These are phyloP conservation scores for Spea multiplicata DNA, from an alignment of 2,113 vertebrate species.

Conservation along the genomic window DNA sequence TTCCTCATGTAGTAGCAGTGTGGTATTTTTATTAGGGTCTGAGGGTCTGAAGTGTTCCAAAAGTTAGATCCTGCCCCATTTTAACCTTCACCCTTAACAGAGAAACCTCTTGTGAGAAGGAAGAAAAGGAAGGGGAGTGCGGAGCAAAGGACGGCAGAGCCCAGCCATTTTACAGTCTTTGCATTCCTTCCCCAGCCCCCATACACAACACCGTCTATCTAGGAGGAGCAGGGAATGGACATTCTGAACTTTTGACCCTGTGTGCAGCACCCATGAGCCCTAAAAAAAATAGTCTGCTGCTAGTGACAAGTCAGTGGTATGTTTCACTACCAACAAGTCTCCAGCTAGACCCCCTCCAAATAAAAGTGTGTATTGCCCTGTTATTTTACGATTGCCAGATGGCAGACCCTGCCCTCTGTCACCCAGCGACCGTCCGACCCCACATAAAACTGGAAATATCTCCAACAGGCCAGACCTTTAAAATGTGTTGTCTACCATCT, in stretches of 20 bases:
- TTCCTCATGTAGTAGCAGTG: no score
- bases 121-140: background rate
- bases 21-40: no score
- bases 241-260: constrained; percentile 73
- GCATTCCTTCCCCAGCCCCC: constrained; percentile 53
- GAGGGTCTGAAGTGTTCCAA: background rate
- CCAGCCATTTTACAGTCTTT: constrained; percentile 55
- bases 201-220: constrained; percentile 54
- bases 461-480: background rate
- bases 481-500: background rate
- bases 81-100: constrained; percentile 15
- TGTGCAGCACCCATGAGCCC: constrained; percentile 56
- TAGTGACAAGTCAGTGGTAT: constrained; percentile 58
- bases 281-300: constrained; percentile 62
- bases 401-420: constrained; percentile 62
- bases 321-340: constrained; percentile 58
- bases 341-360: background rate
- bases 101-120: constrained; percentile 1
- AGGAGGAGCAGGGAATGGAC: constrained; percentile 50
- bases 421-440: constrained; percentile 68
- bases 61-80: background rate
- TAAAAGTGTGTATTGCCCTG: constrained; percentile 67
- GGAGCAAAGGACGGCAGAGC: constrained; percentile 1
- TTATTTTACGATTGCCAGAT: constrained; percentile 88
- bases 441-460: constrained; percentile 42